Base-by-base conservation (phyloP, 2,888 invertebrate species). In the Heliconius cydno region DNA sequence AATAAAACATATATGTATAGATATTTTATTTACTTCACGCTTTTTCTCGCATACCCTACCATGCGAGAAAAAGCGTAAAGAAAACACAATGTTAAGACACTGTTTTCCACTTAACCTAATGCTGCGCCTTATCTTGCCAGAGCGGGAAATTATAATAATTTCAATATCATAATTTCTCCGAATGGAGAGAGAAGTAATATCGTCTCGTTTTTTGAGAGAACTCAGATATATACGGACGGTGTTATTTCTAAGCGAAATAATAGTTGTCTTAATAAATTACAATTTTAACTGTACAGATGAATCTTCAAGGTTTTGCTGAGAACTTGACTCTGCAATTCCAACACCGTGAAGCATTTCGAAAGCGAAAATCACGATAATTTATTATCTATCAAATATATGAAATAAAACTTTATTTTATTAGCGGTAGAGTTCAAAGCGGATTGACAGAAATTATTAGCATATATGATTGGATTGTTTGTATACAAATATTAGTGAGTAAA, bases 301-400 rank as follows among this genome's bases (percentile, higher is more conserved):
- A 75, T 79, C 75, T 68, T 63, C 78, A 79, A 79, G 78, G 78
- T 79, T 46, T 4, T 10, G 15, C 57, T 15, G 67, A 67, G 78
- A 79, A 63, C 78, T 79, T 79, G 78, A 79, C 65, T 72, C 72
- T 77, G 72, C 79, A 60, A 72, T 79, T 77, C 76, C 72, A 72
- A 57, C 65, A 74, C 63, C 73, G 67, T 73, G 46, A 76, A 77
- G 66, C 22, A 41, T 80, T 77, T 67, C 77, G 77, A 77, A 80
- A 80, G 68, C 52, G 28, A 73, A 73, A 77, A 68, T 72, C 15
- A 74, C 73, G 73, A 77, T 80, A 77, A 74, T 74, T 70, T 73
- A 73, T 77, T 63, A 34, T 65, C 3, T 34, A 30, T 13, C 25
- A 19, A 65, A 19, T 65, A 52, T 65, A 70, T 38, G 9, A 71